Evolutionary conservation across 2,113 vertebrate genomes (phyloP), one percentile per base, ranked within the genome.

Genomic region (Zosterops hypoxanthus): DNA sequence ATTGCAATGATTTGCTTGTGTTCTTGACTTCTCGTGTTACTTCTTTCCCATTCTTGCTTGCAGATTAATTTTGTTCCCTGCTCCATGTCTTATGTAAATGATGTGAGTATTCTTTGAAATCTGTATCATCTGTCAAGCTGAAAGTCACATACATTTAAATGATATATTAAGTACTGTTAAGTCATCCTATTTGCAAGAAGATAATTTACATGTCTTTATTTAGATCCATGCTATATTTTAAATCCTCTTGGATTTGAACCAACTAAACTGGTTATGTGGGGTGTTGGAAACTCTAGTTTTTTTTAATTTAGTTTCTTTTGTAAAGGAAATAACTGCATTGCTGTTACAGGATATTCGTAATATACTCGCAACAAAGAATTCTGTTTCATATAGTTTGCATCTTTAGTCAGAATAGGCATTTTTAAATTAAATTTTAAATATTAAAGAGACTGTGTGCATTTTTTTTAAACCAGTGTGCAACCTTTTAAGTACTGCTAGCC

Each of bases 351-450:
- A 16, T 69, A 39, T 77, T 80, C 33, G 2, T 73, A 81, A 22
- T 3, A 2, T 50, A 39, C 11, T 59, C 11, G 9, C 36, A n/a
- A 5, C 1, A 4, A 8, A 72, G 8, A 86, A 26, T 65, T 73
- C 31, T 71, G 12, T 16, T 77, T 78, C 49, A 60, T 47, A 12
- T 33, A 29, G 12, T 76, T 89, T 59, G 10, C 14, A 6, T 82
- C 36, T 84, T 78, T 86, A 83, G 6, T 83, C 26, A 61, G 61
- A 19, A 28, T 36, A 73, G 65, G 44, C 5, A 26, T 77, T 90
- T 89, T 86, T 77, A 34, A 72, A 76, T 77, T 61, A 66, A 39
- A 11, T 85, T 93, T 92, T 88, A 88, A 90, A 80, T 83, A 77
- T 80, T 77, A 61, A 90, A 83, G 55, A 88, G 39, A 41, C 63